Conservation (phyloP, 1,140 invertebrate genomes). For the Procambarus virginalis region DNA sequence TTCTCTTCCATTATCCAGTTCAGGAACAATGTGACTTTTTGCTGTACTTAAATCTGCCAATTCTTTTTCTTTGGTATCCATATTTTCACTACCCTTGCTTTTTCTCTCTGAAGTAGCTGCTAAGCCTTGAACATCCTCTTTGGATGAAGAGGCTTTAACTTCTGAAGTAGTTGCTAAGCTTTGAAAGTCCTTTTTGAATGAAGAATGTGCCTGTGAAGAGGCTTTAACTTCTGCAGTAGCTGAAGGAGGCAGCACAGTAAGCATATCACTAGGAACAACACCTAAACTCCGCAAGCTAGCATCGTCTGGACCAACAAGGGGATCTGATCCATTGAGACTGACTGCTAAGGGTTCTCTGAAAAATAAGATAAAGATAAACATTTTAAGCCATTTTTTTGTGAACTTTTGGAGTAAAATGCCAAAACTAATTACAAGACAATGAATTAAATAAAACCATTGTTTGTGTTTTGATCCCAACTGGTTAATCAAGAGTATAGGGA, state of each 20-base stretch:
- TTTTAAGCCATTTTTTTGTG: not conserved
- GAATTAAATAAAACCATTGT: too few species aligned
- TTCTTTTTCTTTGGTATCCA: not conserved
- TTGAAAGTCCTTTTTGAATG: not conserved
- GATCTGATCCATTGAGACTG: constrained; percentile 41
- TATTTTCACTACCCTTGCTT: not conserved
- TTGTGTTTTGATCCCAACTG: too few species aligned
- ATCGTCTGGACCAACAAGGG: constrained; percentile 27
- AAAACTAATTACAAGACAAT: not conserved
- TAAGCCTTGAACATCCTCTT: not conserved
- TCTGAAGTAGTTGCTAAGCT: too few species aligned
- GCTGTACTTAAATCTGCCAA: not conserved
- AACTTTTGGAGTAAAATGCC: not conserved
- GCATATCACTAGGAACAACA: constrained; percentile 41
- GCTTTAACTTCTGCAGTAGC: not conserved
- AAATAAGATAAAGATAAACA: not conserved
- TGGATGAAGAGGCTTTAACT: not conserved
- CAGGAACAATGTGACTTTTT: not conserved
- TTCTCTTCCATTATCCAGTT: not conserved
- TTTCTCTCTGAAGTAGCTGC: not conserved
- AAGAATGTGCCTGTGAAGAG: not conserved
- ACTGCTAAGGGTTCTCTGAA: constrained; percentile 47
- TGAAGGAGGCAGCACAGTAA: not conserved
- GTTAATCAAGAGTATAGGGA: too few species aligned
- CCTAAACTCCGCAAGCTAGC: constrained; percentile 9